Evolutionary conservation across 1,140 invertebrate species (phyloP), one percentile per base, ranked within the genome.

Genomic region (Harpegnathos saltator): DNA sequence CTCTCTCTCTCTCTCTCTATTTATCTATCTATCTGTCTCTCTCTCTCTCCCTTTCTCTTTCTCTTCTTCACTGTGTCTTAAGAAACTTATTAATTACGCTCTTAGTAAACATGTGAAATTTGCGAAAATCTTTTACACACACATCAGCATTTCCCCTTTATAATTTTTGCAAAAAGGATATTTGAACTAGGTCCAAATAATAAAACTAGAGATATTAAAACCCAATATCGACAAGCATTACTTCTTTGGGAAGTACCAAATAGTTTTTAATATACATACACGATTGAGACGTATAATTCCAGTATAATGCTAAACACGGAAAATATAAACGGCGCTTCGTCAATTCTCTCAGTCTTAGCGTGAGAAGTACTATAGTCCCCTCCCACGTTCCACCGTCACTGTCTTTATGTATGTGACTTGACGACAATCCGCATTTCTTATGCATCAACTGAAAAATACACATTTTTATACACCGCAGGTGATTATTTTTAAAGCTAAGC

Each of bases 401-500:
- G 52, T n/a, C 44, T 73, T 38, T 3, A 44, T 44, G 38, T 33
- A 50, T 38, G 29, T 33, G 52, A n/a, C 22, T 26, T 11, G 38
- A 44, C 38, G 24, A 66, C 11, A 38, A 56, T 66, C 1, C 12
- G 38, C n/a, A 73, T n/a, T 11, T 59, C 38, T 44, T 3, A 44
- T 44, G 38, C 38, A 44, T 44, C 7, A 44, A 44, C 38, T 44
- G 38, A 44, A 44, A 1, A 44, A 44, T 44, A 44, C 3, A 44
- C 38, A 44, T 54, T 66, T 77, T 75, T 62, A 74, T 75, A 62
- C 3, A n/a, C 17, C 38, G 15, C 14, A 77, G 14, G 54, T 52
- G n/a, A 12, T 77, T 77, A 77, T 24, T 44, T 66, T 77, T 77
- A 24, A 66, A 66, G 48, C 52, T 77, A 38, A 22, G 54, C n/a